Evolutionary conservation across 2,113 vertebrate genomes (phyloP).

Genomic region (Onychorhynchus coronatus): DNA sequence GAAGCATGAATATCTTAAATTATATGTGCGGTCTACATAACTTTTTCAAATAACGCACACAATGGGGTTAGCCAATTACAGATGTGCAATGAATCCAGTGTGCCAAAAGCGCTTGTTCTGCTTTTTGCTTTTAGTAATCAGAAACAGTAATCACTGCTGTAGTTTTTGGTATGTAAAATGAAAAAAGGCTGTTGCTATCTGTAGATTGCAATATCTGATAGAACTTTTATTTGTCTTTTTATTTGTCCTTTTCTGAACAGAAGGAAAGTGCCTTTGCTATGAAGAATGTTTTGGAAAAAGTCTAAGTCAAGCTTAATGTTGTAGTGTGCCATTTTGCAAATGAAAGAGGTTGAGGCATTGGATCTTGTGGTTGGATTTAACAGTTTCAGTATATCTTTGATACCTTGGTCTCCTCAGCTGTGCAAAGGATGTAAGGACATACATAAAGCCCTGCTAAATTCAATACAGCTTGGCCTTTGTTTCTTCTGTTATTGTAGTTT

Average conservation of each 20-base stretch:
- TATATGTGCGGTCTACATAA: neutral
- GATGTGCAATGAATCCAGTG: neutral
- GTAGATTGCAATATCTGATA: neutral
- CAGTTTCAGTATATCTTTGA: neutral
- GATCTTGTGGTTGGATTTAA: neutral
- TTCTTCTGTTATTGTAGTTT: neutral
- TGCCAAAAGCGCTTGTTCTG: neutral
- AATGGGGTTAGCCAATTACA: constrained; percentile 38
- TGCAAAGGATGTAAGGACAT: neutral
- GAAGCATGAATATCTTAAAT: constrained; percentile 13
- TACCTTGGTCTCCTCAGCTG: neutral
- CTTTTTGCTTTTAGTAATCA: constrained; percentile 17
- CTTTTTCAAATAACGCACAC: neutral
- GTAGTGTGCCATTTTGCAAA: neutral
- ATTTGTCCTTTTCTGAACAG: neutral
- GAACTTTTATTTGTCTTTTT: neutral
- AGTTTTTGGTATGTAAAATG: constrained; percentile 18
- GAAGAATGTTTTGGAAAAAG: neutral
- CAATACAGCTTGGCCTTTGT: neutral
- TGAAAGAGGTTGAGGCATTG: neutral
- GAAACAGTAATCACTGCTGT: constrained; percentile 5
- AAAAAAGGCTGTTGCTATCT: neutral
- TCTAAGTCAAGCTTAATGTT: neutral
- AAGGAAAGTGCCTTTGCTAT: neutral
- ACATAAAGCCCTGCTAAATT: neutral